Base-by-base conservation (phyloP, 2,797 vertebrate genomes). In the Spheniscus humboldti region DNA sequence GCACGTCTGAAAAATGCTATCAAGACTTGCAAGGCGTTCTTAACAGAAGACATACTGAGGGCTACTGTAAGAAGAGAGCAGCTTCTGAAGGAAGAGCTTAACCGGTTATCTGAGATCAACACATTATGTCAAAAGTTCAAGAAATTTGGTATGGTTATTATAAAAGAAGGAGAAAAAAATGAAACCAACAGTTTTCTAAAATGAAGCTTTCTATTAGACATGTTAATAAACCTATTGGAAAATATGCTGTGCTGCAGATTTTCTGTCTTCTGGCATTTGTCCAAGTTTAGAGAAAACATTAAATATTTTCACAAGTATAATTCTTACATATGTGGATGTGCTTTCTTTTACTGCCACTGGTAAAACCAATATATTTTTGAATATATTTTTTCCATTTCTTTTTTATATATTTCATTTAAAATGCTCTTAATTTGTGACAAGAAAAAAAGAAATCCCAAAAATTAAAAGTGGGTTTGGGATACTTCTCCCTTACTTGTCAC, bases 1-100 rank as follows among this genome's bases (percentile, higher is more conserved):
- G 17, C 10, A 5, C 0, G 7, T 19, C 55, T 86, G n/a, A 47
- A 56, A 90, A 57, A 41, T 0, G 11, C 24, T 6, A 3, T 12
- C 20, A 41, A 13, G 48, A 20, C 62, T 30, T 15, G 22, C 33
- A 72, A 27, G 53, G 27, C 23, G 23, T 43, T 48, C 27, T 18
- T 35, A 69, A 31, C 27, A 41, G 50, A 18, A 78, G 53, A 19
- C 37, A 33, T 2, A 12, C 24, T 2, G 31, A 67, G 19, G 23
- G n/a, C 22, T 25, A 18, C 71, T 27, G n/a, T 6, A 82, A 41
- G 24, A 16, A 72, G 57, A 66, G 28, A 43, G 50, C 35, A 79
- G 39, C 41, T 45, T 62, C 41, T 16, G 47, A 72, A 75, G 37
- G 39, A 72, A 75, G 69, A 71, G 37, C 30, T 4, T 15, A 13